These are phyloP conservation scores for Phalloptychus januarius DNA, from an alignment of 2,797 vertebrate genomes.

Conservation along the genomic window DNA sequence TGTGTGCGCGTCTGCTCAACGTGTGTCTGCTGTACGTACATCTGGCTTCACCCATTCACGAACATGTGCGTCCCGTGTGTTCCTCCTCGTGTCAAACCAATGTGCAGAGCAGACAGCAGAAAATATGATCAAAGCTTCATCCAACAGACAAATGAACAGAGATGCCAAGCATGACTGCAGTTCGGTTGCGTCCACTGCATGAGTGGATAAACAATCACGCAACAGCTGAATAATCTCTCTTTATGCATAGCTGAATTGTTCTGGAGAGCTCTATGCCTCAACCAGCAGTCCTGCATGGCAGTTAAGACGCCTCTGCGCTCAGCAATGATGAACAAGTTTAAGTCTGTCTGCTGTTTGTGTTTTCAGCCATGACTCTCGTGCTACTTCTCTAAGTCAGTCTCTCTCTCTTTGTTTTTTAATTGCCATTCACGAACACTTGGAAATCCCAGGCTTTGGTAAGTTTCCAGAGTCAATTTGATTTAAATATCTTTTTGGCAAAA, in stretches of 20 bases:
- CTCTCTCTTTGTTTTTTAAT: conserved; percentile 68
- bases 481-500: not conserved
- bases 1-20: conserved; percentile 14
- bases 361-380: conserved; percentile 28
- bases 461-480: not conserved
- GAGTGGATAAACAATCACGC: conserved; percentile 73
- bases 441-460: conserved; percentile 90
- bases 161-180: conserved; percentile 83
- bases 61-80: conserved; percentile 65
- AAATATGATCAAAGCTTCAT: conserved; percentile 79
- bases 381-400: conserved; percentile 65
- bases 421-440: conserved; percentile 67
- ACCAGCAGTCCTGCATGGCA: conserved; percentile 82
- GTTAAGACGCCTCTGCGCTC: conserved; percentile 70
- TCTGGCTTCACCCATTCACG: conserved; percentile 74
- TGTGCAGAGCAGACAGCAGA: conserved; percentile 80
- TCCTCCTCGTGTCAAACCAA: conserved; percentile 70
- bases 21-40: conserved; percentile 42
- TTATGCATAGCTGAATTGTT: conserved; percentile 61
- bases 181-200: conserved; percentile 77
- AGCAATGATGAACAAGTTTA: conserved; percentile 56
- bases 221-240: conserved; percentile 65
- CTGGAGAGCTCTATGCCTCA: conserved; percentile 62
- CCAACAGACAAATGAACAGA: conserved; percentile 65
- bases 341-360: conserved; percentile 63